These are phyloP conservation scores for Hirtodrosophila trivittata DNA, from an alignment of 2,888 invertebrate species.

Conservation along the genomic window DNA sequence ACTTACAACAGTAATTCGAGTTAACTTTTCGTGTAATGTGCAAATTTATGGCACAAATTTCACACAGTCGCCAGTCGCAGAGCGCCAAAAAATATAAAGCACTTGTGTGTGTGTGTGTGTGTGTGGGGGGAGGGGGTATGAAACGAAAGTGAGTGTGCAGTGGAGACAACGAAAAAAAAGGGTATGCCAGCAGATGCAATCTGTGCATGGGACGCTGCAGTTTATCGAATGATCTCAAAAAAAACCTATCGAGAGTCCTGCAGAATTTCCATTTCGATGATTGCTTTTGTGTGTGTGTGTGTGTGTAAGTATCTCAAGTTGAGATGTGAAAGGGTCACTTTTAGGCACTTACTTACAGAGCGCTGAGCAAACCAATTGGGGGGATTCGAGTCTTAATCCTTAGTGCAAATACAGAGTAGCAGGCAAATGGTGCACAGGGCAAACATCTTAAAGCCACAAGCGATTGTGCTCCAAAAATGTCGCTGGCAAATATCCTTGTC, in stretches of 20 bases:
- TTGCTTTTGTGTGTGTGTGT: background rate
- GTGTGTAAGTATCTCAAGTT: slow-evolving; percentile 2
- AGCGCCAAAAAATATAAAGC: slow-evolving; percentile 12
- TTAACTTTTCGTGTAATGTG: slow-evolving; percentile 79
- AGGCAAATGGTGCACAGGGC: slow-evolving; percentile 22
- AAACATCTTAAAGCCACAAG: slow-evolving; percentile 41
- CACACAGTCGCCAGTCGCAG: slow-evolving; percentile 22
- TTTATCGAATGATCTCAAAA: slow-evolving; percentile 1
- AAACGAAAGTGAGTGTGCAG: slow-evolving; percentile 20
- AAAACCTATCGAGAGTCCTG: slow-evolving; percentile 4
- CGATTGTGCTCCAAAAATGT: slow-evolving; percentile 35
- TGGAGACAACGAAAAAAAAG: background rate
- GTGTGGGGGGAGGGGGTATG: slow-evolving; percentile 6
- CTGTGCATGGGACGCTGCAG: background rate
- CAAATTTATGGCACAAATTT: slow-evolving; percentile 73
- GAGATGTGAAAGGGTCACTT: background rate
- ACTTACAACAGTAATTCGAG: slow-evolving; percentile 79
- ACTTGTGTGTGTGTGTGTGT: slow-evolving; percentile 11
- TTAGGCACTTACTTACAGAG: slow-evolving; percentile 5
- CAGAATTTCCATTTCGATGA: background rate
- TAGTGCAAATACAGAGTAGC: slow-evolving; percentile 23
- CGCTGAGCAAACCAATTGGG: background rate
- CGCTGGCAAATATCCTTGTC: slow-evolving; percentile 1
- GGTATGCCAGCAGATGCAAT: slow-evolving; percentile 3
- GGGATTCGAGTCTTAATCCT: slow-evolving; percentile 3